phyloP scores from a whole-genome alignment of 1,140 invertebrate species.

The Maconellicoccus hirsutus region DNA sequence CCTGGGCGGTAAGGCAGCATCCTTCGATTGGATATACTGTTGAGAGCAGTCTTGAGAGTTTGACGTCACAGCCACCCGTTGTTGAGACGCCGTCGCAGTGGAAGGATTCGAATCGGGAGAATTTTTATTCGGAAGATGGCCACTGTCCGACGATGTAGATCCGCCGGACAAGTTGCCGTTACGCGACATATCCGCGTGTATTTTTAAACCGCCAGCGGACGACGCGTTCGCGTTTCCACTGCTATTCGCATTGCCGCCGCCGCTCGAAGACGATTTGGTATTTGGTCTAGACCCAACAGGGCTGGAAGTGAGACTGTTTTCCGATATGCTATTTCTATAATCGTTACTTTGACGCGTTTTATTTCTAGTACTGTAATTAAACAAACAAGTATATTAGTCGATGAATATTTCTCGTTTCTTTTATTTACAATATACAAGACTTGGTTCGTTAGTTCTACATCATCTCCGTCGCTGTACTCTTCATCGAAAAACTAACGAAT shows the following conservation, averaged over 20 bases:
- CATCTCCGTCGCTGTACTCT: too few relatives aligned
- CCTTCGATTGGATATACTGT: conserved; percentile 3
- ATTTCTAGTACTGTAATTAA: conserved; percentile 6
- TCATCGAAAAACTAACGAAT: too few relatives aligned
- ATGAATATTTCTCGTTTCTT: too few relatives aligned
- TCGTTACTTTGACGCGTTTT: neutral
- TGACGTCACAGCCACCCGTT: conserved; percentile 15
- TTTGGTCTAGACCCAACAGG: conserved; percentile 1
- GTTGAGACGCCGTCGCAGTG: neutral
- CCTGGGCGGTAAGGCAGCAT: conserved; percentile 13
- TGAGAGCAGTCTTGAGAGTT: conserved; percentile 16
- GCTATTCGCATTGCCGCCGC: neutral
- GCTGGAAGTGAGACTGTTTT: neutral
- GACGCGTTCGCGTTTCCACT: neutral
- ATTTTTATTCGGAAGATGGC: conserved; percentile 6
- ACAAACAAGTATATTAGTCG: neutral
- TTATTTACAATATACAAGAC: too few relatives aligned
- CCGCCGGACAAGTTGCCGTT: neutral
- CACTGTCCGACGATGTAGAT: neutral
- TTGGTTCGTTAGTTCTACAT: too few relatives aligned
- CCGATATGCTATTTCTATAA: conserved; percentile 15
- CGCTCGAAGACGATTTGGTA: neutral
- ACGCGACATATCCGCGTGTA: neutral
- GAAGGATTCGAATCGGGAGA: conserved; percentile 3
- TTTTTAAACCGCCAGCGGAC: neutral